These are phyloP conservation scores for Trichacis sp. DNA, from an alignment of 2,888 invertebrate genomes.

Conservation along the genomic window DNA sequence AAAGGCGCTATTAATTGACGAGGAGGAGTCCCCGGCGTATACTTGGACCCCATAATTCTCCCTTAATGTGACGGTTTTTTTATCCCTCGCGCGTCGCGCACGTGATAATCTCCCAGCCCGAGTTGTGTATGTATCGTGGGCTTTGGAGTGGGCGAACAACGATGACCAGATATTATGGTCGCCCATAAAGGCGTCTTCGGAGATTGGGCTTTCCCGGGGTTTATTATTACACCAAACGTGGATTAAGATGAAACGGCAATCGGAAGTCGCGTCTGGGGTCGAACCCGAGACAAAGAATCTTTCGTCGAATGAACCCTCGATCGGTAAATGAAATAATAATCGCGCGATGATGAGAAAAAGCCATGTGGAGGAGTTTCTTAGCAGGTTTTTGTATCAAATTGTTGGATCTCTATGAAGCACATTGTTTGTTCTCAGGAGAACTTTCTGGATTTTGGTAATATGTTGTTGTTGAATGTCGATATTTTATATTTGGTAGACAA, in stretches of 20 bases:
- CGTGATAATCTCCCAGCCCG: conserved; percentile 60
- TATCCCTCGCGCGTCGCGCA: conserved; percentile 38
- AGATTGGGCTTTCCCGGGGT: conserved; percentile 60
- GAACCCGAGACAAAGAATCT: conserved; percentile 16
- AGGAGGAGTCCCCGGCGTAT: conserved; percentile 53
- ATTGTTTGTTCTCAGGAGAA: too few relatives aligned
- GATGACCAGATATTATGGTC: conserved; percentile 60
- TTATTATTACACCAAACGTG: conserved; percentile 60
- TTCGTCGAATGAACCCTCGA: conserved; percentile 8
- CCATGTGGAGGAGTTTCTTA: too few relatives aligned
- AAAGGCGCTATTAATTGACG: conserved; percentile 62
- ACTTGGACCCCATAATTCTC: conserved; percentile 62
- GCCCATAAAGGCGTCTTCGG: conserved; percentile 60
- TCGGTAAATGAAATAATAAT: conserved; percentile 1
- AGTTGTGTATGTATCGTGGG: conserved; percentile 24
- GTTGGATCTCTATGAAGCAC: too few relatives aligned
- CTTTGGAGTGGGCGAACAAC: conserved; percentile 26
- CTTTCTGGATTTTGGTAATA: too few relatives aligned
- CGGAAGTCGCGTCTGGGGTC: conserved; percentile 55
- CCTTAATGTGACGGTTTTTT: conserved; percentile 63
- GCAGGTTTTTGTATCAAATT: too few relatives aligned
- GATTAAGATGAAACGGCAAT: conserved; percentile 63
- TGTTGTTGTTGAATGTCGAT: too few relatives aligned
- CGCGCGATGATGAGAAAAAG: background rate
- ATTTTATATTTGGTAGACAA: too few relatives aligned